These are phyloP conservation scores for Drosophila ezoana DNA, from an alignment of 2,888 invertebrate genomes.

Conservation along the genomic window DNA sequence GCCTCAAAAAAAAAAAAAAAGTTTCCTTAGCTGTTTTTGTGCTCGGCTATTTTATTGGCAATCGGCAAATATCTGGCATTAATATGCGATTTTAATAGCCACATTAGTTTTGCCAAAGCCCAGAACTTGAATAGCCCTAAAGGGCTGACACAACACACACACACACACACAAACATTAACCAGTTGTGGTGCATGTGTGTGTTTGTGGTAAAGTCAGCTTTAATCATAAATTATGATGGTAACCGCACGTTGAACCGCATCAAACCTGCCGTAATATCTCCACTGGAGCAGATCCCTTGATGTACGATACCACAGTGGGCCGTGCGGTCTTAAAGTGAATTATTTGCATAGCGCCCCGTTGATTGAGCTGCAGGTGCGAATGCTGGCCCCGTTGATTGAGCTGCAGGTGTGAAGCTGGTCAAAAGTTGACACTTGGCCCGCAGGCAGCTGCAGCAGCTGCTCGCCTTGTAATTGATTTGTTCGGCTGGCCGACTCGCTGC, in stretches of 20 bases:
- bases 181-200: constrained; percentile 4
- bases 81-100: constrained; percentile 71
- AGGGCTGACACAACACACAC: too few species aligned
- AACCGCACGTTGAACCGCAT: constrained; percentile 47
- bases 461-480: constrained; percentile 57
- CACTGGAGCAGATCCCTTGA: constrained; percentile 51
- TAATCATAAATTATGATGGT: constrained; percentile 69
- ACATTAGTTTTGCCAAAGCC: constrained; percentile 70
- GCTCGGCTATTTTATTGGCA: constrained; percentile 48
- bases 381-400: constrained; percentile 39
- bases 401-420: constrained; percentile 31
- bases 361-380: constrained; percentile 31
- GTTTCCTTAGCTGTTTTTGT: constrained; percentile 43
- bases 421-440: constrained; percentile 56
- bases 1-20: constrained; percentile 18
- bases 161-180: constrained; percentile 25
- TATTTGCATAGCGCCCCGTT: constrained; percentile 66
- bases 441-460: constrained; percentile 21
- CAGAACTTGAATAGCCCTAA: constrained; percentile 67
- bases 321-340: constrained; percentile 63
- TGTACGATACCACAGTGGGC: constrained; percentile 36
- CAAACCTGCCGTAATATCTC: constrained; percentile 36
- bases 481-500: background rate
- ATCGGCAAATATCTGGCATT: constrained; percentile 56
- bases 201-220: constrained; percentile 27